These are phyloP conservation scores for Phragmatobia fuliginosa DNA, from an alignment of 2,888 invertebrate genomes.

Conservation along the genomic window DNA sequence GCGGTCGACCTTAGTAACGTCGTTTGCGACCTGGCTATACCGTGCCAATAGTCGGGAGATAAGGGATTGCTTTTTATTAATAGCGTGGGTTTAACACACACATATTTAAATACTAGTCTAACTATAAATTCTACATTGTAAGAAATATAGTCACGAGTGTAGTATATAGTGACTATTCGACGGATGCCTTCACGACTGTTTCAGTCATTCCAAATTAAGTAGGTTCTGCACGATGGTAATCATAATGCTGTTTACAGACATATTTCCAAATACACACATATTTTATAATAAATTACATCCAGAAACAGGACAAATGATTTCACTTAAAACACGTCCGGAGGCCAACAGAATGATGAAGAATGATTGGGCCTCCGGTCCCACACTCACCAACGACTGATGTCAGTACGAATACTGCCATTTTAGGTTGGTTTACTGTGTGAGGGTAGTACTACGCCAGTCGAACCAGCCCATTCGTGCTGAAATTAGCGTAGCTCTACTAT, in stretches of 20 bases:
- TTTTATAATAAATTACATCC: neutral
- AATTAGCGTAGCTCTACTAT: no score
- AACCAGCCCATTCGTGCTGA: no score
- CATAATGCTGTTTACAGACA: neutral
- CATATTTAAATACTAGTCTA: slow-evolving; percentile 1
- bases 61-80: slow-evolving; percentile 24
- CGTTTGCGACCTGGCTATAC: slow-evolving; percentile 14
- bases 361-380: no score
- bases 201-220: neutral
- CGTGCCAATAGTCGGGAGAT: slow-evolving; percentile 17
- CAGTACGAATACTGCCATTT: no score
- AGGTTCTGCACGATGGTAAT: neutral
- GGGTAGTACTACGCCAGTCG: no score
- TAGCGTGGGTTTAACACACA: slow-evolving; percentile 6
- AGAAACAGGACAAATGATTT: neutral
- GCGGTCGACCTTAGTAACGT: slow-evolving; percentile 20
- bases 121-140: neutral
- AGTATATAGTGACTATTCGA: no score
- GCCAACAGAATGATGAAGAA: no score
- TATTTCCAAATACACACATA: neutral
- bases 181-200: neutral
- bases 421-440: no score
- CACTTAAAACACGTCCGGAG: neutral
- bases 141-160: neutral
- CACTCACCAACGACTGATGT: no score